Evolutionary conservation across 2,113 vertebrate species (phyloP), one percentile per base, ranked within the genome.

Genomic region (Columba livia): DNA sequence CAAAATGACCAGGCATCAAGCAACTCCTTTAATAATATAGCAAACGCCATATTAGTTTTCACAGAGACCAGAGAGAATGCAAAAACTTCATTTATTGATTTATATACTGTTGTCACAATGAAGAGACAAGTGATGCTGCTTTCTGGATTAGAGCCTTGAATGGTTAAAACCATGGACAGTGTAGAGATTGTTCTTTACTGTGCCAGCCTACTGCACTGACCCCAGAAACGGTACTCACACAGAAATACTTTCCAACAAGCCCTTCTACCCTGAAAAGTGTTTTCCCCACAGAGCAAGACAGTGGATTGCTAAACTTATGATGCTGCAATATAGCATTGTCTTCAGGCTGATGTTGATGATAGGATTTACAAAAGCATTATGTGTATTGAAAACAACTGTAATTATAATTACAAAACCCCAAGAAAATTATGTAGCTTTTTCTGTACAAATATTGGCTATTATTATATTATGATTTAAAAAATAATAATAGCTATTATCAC

Each of bases 1-100:
- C 48, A 90, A 94, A 95, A 96, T 83, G 58, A 57, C 56, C 32
- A 78, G 23, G n/a, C 69, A 92, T 88, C 83, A 91, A 88, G 38
- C 24, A 79, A 36, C 26, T 42, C 36, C 44, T 96, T 81, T 20
- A n/a, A 53, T 61, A 53, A 48, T 8, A 57, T 71, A 95, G 89
- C 84, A 96, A 92, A 50, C 95, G 88, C 92, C 17, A 58, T 85
- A 86, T 51, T 85, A 89, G 23, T 79, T 87, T 70, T 83, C 67
- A 47, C 28, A 47, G 26, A 31, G 44, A 40, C 17, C 17, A 8
- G 17, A 42, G 7, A 42, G 4, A 64, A 86, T 10, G 64, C 14
- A 79, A 69, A 58, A 62, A 10, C 5, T 21, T 40, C n/a, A 4
- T 56, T 42, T 42, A 44, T 73, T 79, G 10, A 24, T 60, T 48